Evolutionary conservation across 1,140 invertebrate genomes (phyloP).

Genomic region (Drusus annulatus): DNA sequence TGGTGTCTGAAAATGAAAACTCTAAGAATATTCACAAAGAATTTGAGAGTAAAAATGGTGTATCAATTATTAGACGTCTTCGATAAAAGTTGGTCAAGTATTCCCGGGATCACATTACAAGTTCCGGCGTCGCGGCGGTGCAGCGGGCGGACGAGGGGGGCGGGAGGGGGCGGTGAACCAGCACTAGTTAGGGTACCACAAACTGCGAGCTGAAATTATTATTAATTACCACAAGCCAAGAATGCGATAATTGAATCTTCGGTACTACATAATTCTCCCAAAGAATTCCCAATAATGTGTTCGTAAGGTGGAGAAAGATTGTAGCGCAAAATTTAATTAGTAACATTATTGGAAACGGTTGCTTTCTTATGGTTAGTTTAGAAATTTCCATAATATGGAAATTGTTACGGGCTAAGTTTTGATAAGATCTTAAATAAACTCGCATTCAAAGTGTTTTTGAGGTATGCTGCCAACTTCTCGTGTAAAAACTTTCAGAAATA

Average conservation of each 20-base stretch:
- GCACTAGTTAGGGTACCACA: neutral
- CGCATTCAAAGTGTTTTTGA: conserved; percentile 39
- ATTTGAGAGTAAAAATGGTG: too few relatives aligned
- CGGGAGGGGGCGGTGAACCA: neutral
- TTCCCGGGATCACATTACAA: too few relatives aligned
- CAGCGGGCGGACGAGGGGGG: too few relatives aligned
- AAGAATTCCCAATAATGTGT: conserved; percentile 34
- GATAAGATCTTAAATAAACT: conserved; percentile 43
- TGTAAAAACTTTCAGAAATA: conserved; percentile 36
- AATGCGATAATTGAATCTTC: conserved; percentile 42
- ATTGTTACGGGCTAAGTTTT: conserved; percentile 34
- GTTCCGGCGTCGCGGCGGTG: too few relatives aligned
- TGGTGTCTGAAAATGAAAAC: too few relatives aligned
- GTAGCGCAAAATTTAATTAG: conserved; percentile 40
- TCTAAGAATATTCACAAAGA: too few relatives aligned
- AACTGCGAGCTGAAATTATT: neutral
- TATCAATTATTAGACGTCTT: too few relatives aligned
- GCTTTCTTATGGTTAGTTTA: conserved; percentile 31
- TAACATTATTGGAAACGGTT: conserved; percentile 44
- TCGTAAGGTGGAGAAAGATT: conserved; percentile 26
- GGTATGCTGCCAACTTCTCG: conserved; percentile 29
- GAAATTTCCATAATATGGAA: conserved; percentile 43
- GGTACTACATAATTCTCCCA: conserved; percentile 32
- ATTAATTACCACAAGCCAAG: conserved; percentile 27
- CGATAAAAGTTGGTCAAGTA: too few relatives aligned